Base-by-base conservation (phyloP, 2,113 vertebrate species). In the Beaufortia kweichowensis region DNA sequence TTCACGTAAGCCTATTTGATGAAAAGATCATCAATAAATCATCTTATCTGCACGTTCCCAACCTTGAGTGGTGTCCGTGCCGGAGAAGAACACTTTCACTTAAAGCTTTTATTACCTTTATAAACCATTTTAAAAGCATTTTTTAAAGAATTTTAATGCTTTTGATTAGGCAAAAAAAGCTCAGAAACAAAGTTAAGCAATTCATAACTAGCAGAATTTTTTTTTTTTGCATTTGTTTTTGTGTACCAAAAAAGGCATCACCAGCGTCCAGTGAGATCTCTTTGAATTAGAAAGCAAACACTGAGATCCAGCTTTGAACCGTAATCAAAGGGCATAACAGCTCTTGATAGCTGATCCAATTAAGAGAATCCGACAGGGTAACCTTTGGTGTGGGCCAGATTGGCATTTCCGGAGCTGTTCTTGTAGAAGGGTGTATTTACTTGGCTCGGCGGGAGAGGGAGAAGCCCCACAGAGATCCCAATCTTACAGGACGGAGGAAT, bases 301-400 rank as follows among this genome's bases (percentile, higher is more conserved):
- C 50, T 11, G 56, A 84, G 64, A 61, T 76, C 88, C 84, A 76
- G 77, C 85, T 39, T 88, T 41, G 87, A 70, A 81, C 78, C 77
- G 50, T 85, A 89, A 87, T 83, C 81, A 88, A 88, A 89, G 78
- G 84, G 81, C 29, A 67, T 83, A 68, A 77, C 55, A 57, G 81
- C 82, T 79, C 80, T 74, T 63, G 76, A 80, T 83, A 77, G 79
- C 68, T 62, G 81, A 68, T 75, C 81, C 80, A 78, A 84, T 89
- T 88, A 87, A 85, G 82, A 87, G 85, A 86, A 75, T 77, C 75
- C 61, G 82, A 89, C 88, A 89, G 89, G 84, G 83, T 91, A 90
- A 90, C 88, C 88, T 90, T 91, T 90, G 86, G 68, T 84, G 84
- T 81, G 77, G 85, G 85, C 79, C 79, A 86, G 62, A 80, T 83